Base-by-base conservation (phyloP, 2,797 vertebrate species). In the Sitta carolinensis region DNA sequence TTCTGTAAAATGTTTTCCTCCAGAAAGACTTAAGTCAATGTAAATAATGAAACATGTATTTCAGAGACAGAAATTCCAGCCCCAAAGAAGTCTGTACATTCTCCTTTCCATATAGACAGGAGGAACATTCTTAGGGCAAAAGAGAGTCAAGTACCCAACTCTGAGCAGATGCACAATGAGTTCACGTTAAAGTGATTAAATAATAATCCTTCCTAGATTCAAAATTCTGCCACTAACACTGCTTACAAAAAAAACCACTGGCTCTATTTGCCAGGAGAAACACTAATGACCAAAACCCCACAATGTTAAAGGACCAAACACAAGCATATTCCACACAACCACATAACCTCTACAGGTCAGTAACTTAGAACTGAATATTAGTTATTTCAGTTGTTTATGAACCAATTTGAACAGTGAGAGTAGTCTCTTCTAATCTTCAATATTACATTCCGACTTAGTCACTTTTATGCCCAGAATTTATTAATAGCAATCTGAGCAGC, bases 151-250 rank as follows among this genome's bases (percentile, higher is more conserved):
- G 43, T n/a, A 89, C 2, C 2, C 32, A 83, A 77, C 11, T 42
- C 22, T 43, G 9, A 89, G 66, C 50, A 94, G 79, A 91, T 16
- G 47, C 7, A 68, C n/a, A 69, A 51, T 3, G 40, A 91, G 36
- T 75, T 81, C 85, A 91, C 21, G 9, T 34, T 76, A 23, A 88
- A 86, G 48, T 87, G 59, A 95, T 89, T 93, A 91, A 94, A 90
- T 78, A 95, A 89, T 67, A 94, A 88, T 90, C 77, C 74, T 79
- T 70, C 63, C 70, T 74, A 76, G 88, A 84, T 70, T 93, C 81
- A 95, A 88, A 94, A 78, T 50, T 84, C 34, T 57, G 40, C 52
- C 59, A 81, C 76, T 91, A 91, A 91, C 12, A 7, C 55, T 76
- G 48, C 76, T 87, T 70, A 40, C 25, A 79, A 54, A 62, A 62